Percentiles rank a stretch among this genome's conserved stretches.
Evolutionary conservation across 2,797 vertebrate genomes (phyloP).

Genomic region (Gymnothorax reevesii): DNA sequence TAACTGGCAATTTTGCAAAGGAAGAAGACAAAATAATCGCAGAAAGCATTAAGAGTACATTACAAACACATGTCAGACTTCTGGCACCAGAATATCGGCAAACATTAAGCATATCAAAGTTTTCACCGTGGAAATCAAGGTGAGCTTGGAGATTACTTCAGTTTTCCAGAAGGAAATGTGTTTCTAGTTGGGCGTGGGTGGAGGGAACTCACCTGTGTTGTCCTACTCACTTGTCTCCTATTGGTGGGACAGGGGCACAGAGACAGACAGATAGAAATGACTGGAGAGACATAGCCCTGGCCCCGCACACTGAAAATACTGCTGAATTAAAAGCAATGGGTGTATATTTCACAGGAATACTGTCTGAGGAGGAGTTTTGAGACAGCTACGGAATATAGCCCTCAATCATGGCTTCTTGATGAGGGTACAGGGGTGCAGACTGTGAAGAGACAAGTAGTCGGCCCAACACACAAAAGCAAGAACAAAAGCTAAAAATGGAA

Average conservation of each 20-base stretch:
- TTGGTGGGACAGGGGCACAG: too few relatives aligned
- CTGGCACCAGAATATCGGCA: too few relatives aligned
- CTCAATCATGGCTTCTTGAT: not conserved
- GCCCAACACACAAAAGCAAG: not conserved
- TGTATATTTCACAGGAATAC: not conserved
- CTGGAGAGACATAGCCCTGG: too few relatives aligned
- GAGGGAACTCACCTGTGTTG: too few relatives aligned
- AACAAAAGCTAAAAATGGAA: not conserved
- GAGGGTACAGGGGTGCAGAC: not conserved
- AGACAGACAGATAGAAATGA: not conserved
- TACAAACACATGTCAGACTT: too few relatives aligned
- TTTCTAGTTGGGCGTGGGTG: not conserved
- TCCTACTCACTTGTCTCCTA: too few relatives aligned
- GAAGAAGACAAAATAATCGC: not conserved
- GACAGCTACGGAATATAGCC: not conserved
- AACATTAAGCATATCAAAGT: not conserved
- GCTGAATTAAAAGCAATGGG: not conserved
- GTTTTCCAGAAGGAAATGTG: not conserved
- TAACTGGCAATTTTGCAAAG: not conserved
- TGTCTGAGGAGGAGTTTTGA: not conserved
- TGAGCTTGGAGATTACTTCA: not conserved
- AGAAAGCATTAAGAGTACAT: too few relatives aligned
- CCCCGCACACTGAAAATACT: not conserved
- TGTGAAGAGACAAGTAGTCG: too few relatives aligned
- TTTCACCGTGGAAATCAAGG: not conserved